Base-by-base conservation (phyloP, 2,113 vertebrate species). In the Larimichthys crocea region DNA sequence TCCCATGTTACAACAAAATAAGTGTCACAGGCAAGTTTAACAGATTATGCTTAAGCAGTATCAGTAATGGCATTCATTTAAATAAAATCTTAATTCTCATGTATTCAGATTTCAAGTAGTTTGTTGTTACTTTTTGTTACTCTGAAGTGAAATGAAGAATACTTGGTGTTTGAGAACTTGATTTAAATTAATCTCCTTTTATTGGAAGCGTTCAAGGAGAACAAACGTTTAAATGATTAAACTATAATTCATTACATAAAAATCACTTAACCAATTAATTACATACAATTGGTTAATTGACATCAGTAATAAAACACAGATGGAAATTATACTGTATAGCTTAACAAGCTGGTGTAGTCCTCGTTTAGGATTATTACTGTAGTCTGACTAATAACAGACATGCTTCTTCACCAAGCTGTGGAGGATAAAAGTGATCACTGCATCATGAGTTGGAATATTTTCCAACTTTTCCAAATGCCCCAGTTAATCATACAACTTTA, bases 221-320 rank as follows among this genome's bases (percentile, higher is more conserved):
- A 64, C 26, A 72, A 42, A 66, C 29, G 44, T 14, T 40, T 40
- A 40, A 40, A 0, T 16, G 22, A 76, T 29, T 57, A n/a, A 72
- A 40, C 48, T 3, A 15, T 9, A 53, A 62, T 14, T 73, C 17
- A 74, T 60, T 73, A 49, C 46, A 55, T n/a, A 44, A 64, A 64
- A 75, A 12, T 67, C 60, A 64, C 67, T 66, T 10, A 55, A 61
- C 35, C 53, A 69, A 46, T 29, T 48, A 53, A 59, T 62, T 44
- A 31, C 22, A 56, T 56, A 63, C 50, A 68, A 35, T n/a, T 49
- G 24, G 50, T 82, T 7, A 46, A 78, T 49, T 73, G 11, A 6
- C 14, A 69, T 52, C 24, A 16, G 29, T 11, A 65, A 50, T 50
- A 16, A 31, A 49, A 55, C 16, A 29, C 24, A 73, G 26, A 61